These are phyloP conservation scores for Dexiosoma caninum DNA, from an alignment of 2,888 invertebrate genomes.

Conservation along the genomic window DNA sequence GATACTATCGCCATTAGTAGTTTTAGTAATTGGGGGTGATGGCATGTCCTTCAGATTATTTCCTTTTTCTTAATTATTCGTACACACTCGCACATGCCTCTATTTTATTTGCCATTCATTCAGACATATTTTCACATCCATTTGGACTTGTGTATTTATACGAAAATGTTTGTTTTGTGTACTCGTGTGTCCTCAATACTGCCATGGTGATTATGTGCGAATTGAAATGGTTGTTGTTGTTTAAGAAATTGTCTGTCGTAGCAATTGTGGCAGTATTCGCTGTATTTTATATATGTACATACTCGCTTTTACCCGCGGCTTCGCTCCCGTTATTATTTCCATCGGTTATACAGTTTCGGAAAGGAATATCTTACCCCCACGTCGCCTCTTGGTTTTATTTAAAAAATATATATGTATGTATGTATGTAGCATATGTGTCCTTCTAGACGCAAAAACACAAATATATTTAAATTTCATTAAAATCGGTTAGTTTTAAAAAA, in stretches of 20 bases:
- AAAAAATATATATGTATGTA: no score
- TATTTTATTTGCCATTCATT: not conserved
- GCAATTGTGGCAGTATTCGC: not conserved
- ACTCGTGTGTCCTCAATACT: conserved; percentile 48
- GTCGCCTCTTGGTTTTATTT: no score
- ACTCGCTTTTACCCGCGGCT: no score
- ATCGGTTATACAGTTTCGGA: no score
- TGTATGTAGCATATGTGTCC: no score
- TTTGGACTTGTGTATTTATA: conserved; percentile 14
- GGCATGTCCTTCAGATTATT: conserved; percentile 37
- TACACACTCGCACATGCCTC: not conserved
- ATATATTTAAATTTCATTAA: no score
- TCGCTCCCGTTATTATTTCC: no score
- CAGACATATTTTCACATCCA: conserved; percentile 48
- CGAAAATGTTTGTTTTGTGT: not conserved
- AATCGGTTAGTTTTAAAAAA: no score
- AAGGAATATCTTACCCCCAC: no score
- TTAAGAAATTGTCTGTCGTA: conserved; percentile 22
- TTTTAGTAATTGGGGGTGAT: conserved; percentile 14
- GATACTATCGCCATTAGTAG: no score
- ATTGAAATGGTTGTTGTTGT: conserved; percentile 40
- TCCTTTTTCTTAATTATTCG: not conserved
- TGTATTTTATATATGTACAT: no score
- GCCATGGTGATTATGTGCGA: conserved; percentile 57
- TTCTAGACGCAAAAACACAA: no score